Base-by-base conservation (phyloP, 1,140 invertebrate species). In the Solenopsis fugax region DNA sequence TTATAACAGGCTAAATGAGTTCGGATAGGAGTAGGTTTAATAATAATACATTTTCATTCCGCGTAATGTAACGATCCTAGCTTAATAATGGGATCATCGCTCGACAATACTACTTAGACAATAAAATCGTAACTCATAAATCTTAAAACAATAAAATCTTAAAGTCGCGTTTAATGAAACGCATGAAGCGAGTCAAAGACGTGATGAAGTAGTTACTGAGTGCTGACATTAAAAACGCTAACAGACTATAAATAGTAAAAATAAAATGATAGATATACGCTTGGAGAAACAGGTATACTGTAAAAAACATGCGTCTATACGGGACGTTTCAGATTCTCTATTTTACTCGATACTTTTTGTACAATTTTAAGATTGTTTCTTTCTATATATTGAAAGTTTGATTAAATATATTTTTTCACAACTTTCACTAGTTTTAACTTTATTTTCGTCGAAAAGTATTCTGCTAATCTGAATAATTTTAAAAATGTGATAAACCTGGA, bases 11-110 rank as follows among this genome's bases (percentile, higher is more conserved):
- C 54, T 76, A 76, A 76, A 24, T 21, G 34, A 45, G 21, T 76
- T 37, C 16, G n/a, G 9, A 7, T 58, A 18, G 34, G 6, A 58
- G n/a, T 52, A 75, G 37, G 21, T 76, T 76, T 58, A 45, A 76
- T 76, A 52, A 76, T 76, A 76, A 76, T 69, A 69, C 73, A 29
- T 18, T 21, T 58, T 76, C 54, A 60, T 60, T 76, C 9, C 18
- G 21, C 64, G 37, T 56, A 34, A 73, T 12, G 48, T 56, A 58
- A 75, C 21, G 1, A 76, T 45, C 21, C n/a, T 4, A 21, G 4
- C 13, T 24, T 45, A 76, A 2, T 58, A 60, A 60, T 45, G 37
- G 16, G n/a, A n/a, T 52, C 13, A 41, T 45, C 21, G 50, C 60
- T 73, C 29, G 29, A 37, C 29, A 75, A 37, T 18, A 5, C 52